A percentile compares a stretch with the other conserved stretches of the same genome.
Evolutionary conservation across 2,797 vertebrate genomes (phyloP).

Genomic region (Tiaroga cobitis): DNA sequence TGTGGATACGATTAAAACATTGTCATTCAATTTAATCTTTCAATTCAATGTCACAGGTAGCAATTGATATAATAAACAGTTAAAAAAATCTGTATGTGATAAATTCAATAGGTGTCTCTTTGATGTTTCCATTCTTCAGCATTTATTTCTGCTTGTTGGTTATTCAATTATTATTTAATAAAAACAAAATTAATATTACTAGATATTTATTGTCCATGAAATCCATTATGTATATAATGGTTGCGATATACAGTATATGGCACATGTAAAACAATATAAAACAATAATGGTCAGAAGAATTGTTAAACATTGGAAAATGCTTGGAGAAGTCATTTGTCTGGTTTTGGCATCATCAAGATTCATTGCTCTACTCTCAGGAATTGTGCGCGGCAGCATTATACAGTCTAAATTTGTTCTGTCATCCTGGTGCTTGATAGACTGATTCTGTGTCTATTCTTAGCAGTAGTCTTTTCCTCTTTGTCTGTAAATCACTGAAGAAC

Average conservation of each 20-base stretch:
- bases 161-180: neutral
- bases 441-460: conserved; percentile 36
- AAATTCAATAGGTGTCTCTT: neutral
- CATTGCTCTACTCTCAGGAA: neutral
- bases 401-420: conserved; percentile 30
- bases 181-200: too few relatives aligned
- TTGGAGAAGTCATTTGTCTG: neutral
- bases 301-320: neutral
- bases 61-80: neutral
- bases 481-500: conserved; percentile 9
- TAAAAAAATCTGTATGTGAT: too few relatives aligned
- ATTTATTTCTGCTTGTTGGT: neutral
- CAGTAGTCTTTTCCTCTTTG: conserved; percentile 21
- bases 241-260: neutral
- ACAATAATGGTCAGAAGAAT: neutral
- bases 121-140: neutral
- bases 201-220: neutral
- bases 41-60: neutral
- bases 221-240: too few relatives aligned
- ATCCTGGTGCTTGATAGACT: conserved; percentile 15
- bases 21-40: neutral
- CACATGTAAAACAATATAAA: neutral
- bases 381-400: conserved; percentile 19
- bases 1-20: neutral
- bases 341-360: neutral